Evolutionary conservation across 2,113 vertebrate genomes (phyloP), one percentile per base, ranked within the genome.

Genomic region (Polyodon spathula): DNA sequence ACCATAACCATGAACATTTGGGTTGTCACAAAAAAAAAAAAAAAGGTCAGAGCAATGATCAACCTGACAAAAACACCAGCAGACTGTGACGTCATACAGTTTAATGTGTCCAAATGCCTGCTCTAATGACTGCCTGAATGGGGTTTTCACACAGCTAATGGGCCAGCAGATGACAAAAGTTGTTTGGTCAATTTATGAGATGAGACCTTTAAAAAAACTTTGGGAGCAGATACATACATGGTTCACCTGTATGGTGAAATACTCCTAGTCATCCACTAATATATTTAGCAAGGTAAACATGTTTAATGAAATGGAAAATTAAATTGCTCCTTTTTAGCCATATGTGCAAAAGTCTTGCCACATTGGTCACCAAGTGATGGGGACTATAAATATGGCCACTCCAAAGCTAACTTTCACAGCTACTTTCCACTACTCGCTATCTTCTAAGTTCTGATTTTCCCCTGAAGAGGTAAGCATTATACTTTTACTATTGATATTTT

Each of bases 241-340:
- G 10, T 50, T n/a, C 15, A 50, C 15, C 58, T 59, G 16, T 37
- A 27, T 8, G n/a, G 42, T 37, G 9, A 6, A 46, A 1, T 37
- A 43, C 58, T 15, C 40, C 42, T 14, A n/a, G n/a, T 16, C 42
- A 12, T 39, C 5, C 41, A 12, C n/a, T 39, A 39, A 39, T 39
- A 8, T 14, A 56, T 16, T 58, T 58, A 59, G 38, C 17, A 59
- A 16, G 37, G 37, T 8, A 59, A 48, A 46, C 42, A 42, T 16
- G 39, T 41, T 59, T 48, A 59, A 59, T 12, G 15, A 11, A 11
- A n/a, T 50, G 48, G 48, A 50, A 50, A 14, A 50, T 50, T 2
- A 50, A 50, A 50, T 14, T 50, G 1, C 3, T n/a, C 12, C 48
- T 50, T 50, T 27, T 27, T 3, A 27, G 48, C 48, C 14, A 12